Conservation (phyloP, 2,113 vertebrate genomes). For the Fukomys damarensis region DNA sequence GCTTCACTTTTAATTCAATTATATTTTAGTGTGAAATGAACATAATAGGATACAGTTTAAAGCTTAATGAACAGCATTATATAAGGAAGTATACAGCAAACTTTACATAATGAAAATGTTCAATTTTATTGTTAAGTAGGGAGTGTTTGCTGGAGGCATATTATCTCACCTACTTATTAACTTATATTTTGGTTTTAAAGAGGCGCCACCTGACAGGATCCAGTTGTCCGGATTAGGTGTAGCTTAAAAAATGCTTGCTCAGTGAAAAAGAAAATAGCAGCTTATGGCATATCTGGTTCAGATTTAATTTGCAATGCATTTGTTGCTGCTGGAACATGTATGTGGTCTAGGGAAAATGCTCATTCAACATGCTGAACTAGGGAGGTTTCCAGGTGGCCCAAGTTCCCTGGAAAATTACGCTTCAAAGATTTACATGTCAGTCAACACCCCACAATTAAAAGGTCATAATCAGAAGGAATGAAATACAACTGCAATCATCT, state of each 20-base stretch:
- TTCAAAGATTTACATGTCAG: slow-evolving; percentile 43
- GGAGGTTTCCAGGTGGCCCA: slow-evolving; percentile 16
- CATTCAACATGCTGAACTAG: neutral
- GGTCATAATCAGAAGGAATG: neutral
- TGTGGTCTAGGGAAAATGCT: neutral
- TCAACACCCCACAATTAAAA: slow-evolving; percentile 29
- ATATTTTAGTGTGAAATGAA: neutral
- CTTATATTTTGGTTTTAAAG: slow-evolving; percentile 62
- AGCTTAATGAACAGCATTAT: neutral
- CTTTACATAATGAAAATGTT: neutral
- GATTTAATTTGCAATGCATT: slow-evolving; percentile 26
- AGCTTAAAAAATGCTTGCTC: slow-evolving; percentile 59
- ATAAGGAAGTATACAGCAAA: slow-evolving; percentile 7
- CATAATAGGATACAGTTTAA: neutral
- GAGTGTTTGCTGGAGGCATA: slow-evolving; percentile 57
- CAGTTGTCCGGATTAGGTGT: slow-evolving; percentile 62
- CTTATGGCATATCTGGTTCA: neutral
- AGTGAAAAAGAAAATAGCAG: slow-evolving; percentile 61
- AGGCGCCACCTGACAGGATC: slow-evolving; percentile 41
- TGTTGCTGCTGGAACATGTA: slow-evolving; percentile 5
- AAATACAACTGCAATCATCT: slow-evolving; percentile 48
- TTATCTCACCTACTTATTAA: slow-evolving; percentile 71
- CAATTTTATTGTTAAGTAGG: neutral
- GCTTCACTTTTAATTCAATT: neutral
- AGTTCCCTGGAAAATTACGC: slow-evolving; percentile 59